phyloP scores from a whole-genome alignment of 2,888 invertebrate genomes.

The Antheraea yamamai region DNA sequence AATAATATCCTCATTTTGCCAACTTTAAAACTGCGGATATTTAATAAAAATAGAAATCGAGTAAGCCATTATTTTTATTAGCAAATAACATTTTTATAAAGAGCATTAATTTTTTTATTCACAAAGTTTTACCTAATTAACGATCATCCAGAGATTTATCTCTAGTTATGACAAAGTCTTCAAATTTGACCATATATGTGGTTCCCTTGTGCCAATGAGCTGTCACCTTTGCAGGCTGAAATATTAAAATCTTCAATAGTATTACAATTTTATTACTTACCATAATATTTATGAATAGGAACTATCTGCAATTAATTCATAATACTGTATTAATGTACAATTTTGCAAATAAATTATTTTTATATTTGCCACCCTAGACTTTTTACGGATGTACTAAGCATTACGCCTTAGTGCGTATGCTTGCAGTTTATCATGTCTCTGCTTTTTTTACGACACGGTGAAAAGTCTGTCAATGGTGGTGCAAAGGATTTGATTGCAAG shows the following conservation, averaged over 20 bases:
- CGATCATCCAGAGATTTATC: slow-evolving; percentile 96
- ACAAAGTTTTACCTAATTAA: slow-evolving; percentile 62
- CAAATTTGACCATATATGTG: slow-evolving; percentile 99
- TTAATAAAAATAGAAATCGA: not conserved
- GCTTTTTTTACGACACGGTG: too few relatives aligned
- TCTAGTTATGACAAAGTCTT: slow-evolving; percentile 93
- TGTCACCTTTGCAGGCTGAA: slow-evolving; percentile 97
- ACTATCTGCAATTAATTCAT: not conserved
- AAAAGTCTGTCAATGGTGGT: too few relatives aligned
- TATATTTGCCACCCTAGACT: too few relatives aligned
- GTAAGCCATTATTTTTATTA: not conserved
- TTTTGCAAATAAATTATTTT: too few relatives aligned
- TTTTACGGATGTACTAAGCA: too few relatives aligned
- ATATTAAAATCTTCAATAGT: slow-evolving; percentile 36
- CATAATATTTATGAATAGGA: not conserved
- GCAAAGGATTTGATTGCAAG: too few relatives aligned
- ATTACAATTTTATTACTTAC: not conserved
- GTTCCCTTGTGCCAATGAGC: slow-evolving; percentile 99
- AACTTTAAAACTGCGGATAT: not conserved
- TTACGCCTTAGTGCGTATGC: too few relatives aligned
- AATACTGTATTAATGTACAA: not conserved
- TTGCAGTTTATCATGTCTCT: too few relatives aligned
- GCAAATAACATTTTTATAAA: slow-evolving; percentile 1
- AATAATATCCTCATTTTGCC: not conserved
- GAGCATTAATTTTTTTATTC: not conserved